phyloP scores from a whole-genome alignment of 2,113 vertebrate species.

The Paedocypris sp. region DNA sequence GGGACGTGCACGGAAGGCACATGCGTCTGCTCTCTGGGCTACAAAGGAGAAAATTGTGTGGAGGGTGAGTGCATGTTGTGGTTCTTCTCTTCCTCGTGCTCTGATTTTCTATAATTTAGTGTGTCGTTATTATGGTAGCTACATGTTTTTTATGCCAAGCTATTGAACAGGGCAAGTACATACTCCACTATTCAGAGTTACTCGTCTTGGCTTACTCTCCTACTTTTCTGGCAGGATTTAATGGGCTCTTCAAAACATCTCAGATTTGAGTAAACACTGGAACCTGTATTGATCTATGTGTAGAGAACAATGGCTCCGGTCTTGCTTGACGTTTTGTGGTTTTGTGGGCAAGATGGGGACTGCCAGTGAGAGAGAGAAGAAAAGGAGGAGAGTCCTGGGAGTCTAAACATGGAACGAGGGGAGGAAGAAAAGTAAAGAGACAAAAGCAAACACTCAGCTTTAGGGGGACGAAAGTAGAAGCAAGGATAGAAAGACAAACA shows the following conservation, averaged over 20 bases:
- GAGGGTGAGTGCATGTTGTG: conserved; percentile 74
- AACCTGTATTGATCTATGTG: conserved; percentile 64
- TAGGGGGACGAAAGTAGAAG: background rate
- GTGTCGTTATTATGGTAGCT: background rate
- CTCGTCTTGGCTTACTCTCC: background rate
- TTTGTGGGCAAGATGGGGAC: conserved; percentile 28
- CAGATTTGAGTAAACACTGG: conserved; percentile 54
- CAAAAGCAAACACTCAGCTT: conserved; percentile 10
- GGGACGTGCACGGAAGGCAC: conserved; percentile 89
- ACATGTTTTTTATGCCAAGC: background rate
- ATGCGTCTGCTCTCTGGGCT: conserved; percentile 86
- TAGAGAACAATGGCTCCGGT: conserved; percentile 53
- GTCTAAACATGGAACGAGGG: conserved; percentile 11
- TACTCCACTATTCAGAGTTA: background rate
- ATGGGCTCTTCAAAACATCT: conserved; percentile 37
- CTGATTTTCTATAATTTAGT: too few relatives aligned
- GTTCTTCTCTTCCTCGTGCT: too few relatives aligned
- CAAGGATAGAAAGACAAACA: background rate
- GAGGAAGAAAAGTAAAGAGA: conserved; percentile 14
- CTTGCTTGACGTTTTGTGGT: conserved; percentile 50
- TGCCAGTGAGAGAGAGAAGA: conserved; percentile 28
- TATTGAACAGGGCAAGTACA: background rate
- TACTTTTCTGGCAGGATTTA: background rate
- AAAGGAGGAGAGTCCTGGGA: conserved; percentile 10
- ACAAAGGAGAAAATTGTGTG: conserved; percentile 86